Conservation (phyloP, 2,888 invertebrate species). For the Erebia aethiops region DNA sequence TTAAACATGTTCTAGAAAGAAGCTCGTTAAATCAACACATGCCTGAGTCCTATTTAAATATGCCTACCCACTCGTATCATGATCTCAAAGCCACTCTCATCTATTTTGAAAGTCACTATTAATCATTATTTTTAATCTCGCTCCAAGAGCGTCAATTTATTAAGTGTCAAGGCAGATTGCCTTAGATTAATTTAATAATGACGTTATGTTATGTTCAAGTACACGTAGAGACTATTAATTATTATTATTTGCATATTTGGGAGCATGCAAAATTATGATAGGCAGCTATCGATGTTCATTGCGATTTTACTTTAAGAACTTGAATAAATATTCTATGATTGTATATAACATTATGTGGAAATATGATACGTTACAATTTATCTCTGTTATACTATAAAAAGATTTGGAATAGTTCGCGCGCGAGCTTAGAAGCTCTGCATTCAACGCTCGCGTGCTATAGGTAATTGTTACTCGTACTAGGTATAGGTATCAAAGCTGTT, state of each 20-base stretch:
- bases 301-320: neutral
- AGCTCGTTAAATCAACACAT: neutral
- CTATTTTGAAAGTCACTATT: conserved; percentile 18
- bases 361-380: no score
- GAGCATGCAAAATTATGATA: neutral
- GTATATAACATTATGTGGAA: no score
- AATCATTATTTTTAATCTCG: conserved; percentile 21
- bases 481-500: no score
- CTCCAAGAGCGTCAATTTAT: conserved; percentile 18
- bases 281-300: neutral
- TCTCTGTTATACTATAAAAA: no score
- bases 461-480: no score
- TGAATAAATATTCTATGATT: no score
- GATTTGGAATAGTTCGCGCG: no score
- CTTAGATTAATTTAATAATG: conserved; percentile 22
- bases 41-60: conserved; percentile 6
- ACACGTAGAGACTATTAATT: neutral
- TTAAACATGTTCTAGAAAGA: neutral
- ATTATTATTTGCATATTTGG: neutral
- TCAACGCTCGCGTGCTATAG: no score
- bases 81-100: conserved; percentile 8
- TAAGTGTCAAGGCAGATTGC: conserved; percentile 23
- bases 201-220: conserved; percentile 3
- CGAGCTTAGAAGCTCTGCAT: no score
- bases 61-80: neutral